Conservation (phyloP, 2,888 invertebrate species). For the Leptinotarsa tumamoca region DNA sequence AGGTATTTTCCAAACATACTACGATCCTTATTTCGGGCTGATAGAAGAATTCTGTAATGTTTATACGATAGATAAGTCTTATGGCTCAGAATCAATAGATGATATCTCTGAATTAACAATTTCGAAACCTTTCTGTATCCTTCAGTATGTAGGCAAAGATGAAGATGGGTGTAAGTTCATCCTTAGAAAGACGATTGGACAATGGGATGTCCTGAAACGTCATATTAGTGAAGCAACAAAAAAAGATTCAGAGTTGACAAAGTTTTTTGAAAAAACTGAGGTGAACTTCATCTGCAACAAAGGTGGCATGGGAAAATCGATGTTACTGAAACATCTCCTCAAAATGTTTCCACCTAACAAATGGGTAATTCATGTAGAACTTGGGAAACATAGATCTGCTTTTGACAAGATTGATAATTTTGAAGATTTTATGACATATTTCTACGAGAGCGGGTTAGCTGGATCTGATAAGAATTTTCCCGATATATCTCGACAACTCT, state of each 20-base stretch:
- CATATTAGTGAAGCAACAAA: background rate
- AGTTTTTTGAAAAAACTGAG: background rate
- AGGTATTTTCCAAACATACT: background rate
- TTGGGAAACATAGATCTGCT: constrained; percentile 9
- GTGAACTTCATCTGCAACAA: constrained; percentile 28
- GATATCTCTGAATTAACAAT: background rate
- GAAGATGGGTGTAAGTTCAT: constrained; percentile 1
- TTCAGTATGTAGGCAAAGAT: constrained; percentile 1
- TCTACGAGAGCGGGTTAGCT: constrained; percentile 14
- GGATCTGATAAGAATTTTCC: background rate
- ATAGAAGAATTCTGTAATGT: background rate
- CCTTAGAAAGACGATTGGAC: background rate
- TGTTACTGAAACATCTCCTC: constrained; percentile 25
- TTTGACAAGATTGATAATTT: constrained; percentile 19
- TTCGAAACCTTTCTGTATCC: background rate
- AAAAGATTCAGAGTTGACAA: background rate
- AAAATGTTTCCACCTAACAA: constrained; percentile 20
- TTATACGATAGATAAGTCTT: background rate
- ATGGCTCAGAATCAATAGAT: background rate
- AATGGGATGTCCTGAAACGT: background rate
- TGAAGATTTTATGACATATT: constrained; percentile 23
- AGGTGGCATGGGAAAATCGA: constrained; percentile 38
- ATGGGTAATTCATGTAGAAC: constrained; percentile 32
- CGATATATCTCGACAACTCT: constrained; percentile 13
- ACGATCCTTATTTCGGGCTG: background rate